Percentiles rank a stretch among this genome's conserved stretches.
These are phyloP conservation scores for Hyppa rectilinea DNA, from an alignment of 2,888 invertebrate species.

Conservation along the genomic window DNA sequence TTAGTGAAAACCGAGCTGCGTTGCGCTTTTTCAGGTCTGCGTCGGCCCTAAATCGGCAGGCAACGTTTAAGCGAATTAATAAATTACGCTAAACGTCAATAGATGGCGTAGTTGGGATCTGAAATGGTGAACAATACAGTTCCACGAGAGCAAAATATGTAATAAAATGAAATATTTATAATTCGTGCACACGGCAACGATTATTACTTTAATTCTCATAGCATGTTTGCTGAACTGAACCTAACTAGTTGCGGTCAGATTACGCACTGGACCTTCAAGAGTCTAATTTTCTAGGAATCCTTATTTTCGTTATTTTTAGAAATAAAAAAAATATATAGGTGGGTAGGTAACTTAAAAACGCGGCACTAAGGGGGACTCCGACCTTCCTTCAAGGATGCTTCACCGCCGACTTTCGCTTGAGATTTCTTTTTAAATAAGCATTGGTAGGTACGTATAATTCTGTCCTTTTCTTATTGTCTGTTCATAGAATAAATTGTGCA, in stretches of 20 bases:
- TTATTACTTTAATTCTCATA: background rate
- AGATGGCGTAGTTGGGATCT: slow-evolving; percentile 32
- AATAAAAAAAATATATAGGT: background rate
- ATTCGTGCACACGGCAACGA: background rate
- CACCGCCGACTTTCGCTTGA: background rate
- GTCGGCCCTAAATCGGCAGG: background rate
- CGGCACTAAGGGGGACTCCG: too few relatives aligned
- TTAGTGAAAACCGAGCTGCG: too few relatives aligned
- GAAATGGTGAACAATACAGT: background rate
- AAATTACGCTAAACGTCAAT: slow-evolving; percentile 1
- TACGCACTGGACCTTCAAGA: background rate
- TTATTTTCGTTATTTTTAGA: background rate
- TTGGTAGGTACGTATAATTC: too few relatives aligned
- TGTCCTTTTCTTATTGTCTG: too few relatives aligned
- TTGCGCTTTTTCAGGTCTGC: background rate
- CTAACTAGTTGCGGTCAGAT: background rate
- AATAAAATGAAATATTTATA: background rate
- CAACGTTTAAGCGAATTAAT: background rate
- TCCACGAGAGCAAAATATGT: background rate
- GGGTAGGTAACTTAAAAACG: background rate
- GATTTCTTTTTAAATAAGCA: too few relatives aligned
- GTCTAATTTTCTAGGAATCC: background rate
- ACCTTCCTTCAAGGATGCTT: background rate
- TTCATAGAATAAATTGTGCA: too few relatives aligned
- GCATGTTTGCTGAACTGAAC: background rate